These are phyloP conservation scores for Callinectes sapidus DNA, from an alignment of 2,888 invertebrate genomes.

Conservation along the genomic window DNA sequence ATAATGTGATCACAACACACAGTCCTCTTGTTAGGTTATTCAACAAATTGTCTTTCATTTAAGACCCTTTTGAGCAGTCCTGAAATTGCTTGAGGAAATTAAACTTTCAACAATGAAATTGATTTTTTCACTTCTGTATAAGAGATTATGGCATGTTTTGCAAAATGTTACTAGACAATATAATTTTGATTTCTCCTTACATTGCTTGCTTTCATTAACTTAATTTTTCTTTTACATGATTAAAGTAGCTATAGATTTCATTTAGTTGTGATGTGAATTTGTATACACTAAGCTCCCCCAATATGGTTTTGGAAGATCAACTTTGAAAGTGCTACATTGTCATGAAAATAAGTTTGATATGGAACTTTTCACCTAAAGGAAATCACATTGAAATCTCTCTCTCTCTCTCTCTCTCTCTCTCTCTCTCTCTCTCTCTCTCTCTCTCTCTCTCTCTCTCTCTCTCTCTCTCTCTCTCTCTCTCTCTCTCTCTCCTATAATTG, in stretches of 20 bases:
- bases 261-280: background rate
- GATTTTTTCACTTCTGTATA: background rate
- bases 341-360: background rate
- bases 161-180: background rate
- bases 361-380: background rate
- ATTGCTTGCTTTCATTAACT: background rate
- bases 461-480: background rate
- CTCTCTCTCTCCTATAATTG: background rate
- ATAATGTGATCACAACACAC: background rate
- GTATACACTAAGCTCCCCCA: background rate
- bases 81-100: background rate
- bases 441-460: background rate
- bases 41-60: background rate
- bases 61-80: background rate
- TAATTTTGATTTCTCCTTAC: background rate
- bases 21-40: constrained; percentile 33
- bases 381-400: background rate
- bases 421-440: background rate
- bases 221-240: background rate
- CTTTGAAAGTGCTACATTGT: background rate
- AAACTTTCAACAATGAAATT: background rate
- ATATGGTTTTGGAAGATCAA: background rate
- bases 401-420: background rate
- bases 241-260: background rate
- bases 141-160: background rate